phyloP scores from a whole-genome alignment of 2,113 vertebrate species.

The Phrynosoma platyrhinos region DNA sequence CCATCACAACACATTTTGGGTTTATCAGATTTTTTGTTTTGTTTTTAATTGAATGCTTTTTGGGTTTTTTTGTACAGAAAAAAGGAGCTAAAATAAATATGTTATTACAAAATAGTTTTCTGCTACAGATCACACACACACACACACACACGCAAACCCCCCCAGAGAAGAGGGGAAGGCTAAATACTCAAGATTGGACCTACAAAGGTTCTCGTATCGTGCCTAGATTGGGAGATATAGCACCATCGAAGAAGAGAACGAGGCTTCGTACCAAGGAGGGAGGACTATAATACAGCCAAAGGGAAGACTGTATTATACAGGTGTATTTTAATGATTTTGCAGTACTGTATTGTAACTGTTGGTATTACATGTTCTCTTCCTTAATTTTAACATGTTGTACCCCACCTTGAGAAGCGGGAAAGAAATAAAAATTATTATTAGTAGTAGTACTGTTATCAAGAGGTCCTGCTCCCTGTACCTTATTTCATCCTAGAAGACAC shows the following conservation, averaged over 20 bases:
- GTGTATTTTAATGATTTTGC: too few species aligned
- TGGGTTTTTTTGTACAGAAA: slow-evolving; percentile 34
- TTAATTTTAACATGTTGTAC: too few species aligned
- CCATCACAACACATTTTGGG: too few species aligned
- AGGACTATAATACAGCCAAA: too few species aligned
- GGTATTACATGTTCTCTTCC: too few species aligned
- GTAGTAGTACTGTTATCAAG: background rate
- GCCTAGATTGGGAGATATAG: background rate
- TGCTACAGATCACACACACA: slow-evolving; percentile 19
- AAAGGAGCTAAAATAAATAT: slow-evolving; percentile 48
- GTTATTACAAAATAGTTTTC: slow-evolving; percentile 37
- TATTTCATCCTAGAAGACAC: background rate
- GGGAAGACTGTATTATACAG: too few species aligned
- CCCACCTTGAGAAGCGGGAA: too few species aligned
- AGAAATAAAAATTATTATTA: too few species aligned
- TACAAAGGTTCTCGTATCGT: too few species aligned
- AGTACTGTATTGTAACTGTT: too few species aligned
- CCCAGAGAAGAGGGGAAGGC: background rate
- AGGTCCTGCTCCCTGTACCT: background rate
- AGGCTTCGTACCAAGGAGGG: background rate
- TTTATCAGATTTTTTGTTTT: background rate
- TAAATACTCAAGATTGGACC: background rate
- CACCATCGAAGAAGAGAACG: background rate
- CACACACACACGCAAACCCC: background rate
- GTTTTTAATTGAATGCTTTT: background rate